phyloP scores from a whole-genome alignment of 2,113 vertebrate genomes.

The Bos taurus region DNA sequence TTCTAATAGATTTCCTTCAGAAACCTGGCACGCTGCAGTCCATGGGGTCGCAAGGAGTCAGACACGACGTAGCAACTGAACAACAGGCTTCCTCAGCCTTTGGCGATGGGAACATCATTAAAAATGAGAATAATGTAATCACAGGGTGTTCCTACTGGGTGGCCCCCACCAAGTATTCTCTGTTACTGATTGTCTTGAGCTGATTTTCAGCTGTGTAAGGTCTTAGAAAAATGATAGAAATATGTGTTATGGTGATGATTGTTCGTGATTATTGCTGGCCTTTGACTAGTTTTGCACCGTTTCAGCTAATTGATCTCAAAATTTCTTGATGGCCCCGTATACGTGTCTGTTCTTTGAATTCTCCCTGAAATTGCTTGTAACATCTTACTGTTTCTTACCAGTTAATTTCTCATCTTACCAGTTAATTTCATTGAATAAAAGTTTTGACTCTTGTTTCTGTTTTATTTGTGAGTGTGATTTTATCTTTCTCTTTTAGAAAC shows the following conservation, averaged over 20 bases:
- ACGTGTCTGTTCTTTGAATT: not conserved
- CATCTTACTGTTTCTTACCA: not conserved
- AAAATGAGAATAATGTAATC: not conserved
- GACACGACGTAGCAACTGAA: not conserved
- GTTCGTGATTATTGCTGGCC: too few species aligned
- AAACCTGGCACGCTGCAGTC: not conserved
- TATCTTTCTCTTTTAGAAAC: not conserved
- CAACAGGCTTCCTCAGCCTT: not conserved
- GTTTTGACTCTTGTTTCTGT: not conserved
- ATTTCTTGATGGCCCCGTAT: fast-evolving
- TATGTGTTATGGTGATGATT: fast-evolving
- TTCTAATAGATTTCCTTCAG: not conserved
- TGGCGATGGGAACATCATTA: too few species aligned
- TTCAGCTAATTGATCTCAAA: too few species aligned
- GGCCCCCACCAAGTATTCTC: fast-evolving
- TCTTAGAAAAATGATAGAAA: not conserved
- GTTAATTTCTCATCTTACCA: too few species aligned
- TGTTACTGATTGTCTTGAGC: not conserved
- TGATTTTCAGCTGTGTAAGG: not conserved
- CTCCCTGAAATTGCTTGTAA: not conserved
- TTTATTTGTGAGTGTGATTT: not conserved
- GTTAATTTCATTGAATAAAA: not conserved
- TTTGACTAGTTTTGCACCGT: fast-evolving
- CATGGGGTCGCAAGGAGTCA: not conserved
- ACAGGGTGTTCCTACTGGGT: not conserved